phyloP scores from a whole-genome alignment of 2,113 vertebrate genomes.

The Paraplagusia blochii region DNA sequence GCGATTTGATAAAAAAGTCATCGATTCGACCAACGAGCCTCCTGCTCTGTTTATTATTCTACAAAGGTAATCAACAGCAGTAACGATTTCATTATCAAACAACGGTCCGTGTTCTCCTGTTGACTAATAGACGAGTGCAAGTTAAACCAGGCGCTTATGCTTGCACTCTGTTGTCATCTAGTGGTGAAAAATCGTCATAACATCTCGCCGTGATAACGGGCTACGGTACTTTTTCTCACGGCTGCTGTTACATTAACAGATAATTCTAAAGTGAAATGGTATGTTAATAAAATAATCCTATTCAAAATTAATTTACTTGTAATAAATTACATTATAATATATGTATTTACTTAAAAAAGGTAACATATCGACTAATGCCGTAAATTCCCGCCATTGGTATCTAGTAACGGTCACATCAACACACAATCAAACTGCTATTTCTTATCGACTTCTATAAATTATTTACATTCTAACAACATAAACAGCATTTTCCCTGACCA shows the following conservation, averaged over 20 bases:
- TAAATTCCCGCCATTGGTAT: too few species aligned
- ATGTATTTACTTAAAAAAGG: too few species aligned
- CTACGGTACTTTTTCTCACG: background rate
- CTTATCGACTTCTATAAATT: too few species aligned
- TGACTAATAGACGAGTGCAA: conserved; percentile 40
- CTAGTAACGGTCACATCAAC: too few species aligned
- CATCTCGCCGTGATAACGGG: conserved; percentile 1
- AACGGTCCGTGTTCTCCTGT: conserved; percentile 41
- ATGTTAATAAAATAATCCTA: conserved; percentile 2
- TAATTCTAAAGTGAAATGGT: conserved; percentile 13
- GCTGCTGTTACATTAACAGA: conserved; percentile 1
- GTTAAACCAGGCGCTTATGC: conserved; percentile 44
- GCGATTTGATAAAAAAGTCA: conserved; percentile 21
- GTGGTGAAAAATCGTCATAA: conserved; percentile 29
- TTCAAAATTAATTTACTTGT: too few species aligned
- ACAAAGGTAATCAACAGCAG: conserved; percentile 40
- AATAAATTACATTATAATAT: too few species aligned
- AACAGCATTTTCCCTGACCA: too few species aligned
- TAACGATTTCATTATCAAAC: conserved; percentile 52
- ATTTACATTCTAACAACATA: too few species aligned
- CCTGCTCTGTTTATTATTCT: conserved; percentile 31
- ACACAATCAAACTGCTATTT: too few species aligned
- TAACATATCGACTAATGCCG: too few species aligned
- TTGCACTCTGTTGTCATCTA: conserved; percentile 67
- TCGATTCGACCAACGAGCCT: conserved; percentile 22